A percentile compares a stretch with the other conserved stretches of the same genome.
phyloP scores from a whole-genome alignment of 2,888 invertebrate genomes.

The Stramonita haemastoma region DNA sequence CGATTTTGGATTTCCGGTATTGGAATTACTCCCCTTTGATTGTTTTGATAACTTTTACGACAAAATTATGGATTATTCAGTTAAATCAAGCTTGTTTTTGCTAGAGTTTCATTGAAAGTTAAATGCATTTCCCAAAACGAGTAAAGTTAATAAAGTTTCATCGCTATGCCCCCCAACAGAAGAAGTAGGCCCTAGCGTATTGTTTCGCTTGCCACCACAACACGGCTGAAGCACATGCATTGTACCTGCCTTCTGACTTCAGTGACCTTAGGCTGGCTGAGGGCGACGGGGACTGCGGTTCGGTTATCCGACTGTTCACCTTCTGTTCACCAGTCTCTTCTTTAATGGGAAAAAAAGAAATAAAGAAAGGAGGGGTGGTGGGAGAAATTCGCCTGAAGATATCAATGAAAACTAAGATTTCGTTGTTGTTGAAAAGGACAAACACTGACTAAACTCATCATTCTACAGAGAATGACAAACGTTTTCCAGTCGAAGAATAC shows the following conservation, averaged over 20 bases:
- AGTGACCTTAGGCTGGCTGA: background rate
- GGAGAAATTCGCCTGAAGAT: no score
- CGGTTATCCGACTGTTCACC: no score
- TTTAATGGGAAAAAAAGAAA: no score
- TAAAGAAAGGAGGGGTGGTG: no score
- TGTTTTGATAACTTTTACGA: background rate
- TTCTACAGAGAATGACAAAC: no score
- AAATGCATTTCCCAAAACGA: background rate
- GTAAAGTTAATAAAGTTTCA: background rate
- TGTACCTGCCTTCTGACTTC: conserved; percentile 14
- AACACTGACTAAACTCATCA: no score
- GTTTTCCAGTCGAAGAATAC: no score
- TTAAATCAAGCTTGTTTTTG: no score
- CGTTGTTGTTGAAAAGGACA: no score
- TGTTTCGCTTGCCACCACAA: conserved; percentile 11
- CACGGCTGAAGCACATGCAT: conserved; percentile 5
- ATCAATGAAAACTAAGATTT: no score
- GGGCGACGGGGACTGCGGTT: background rate
- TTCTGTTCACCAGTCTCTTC: no score
- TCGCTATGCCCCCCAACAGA: no score
- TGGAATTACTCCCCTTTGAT: conserved; percentile 3
- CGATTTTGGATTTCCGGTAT: background rate
- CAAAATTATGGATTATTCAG: background rate
- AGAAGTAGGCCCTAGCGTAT: background rate
- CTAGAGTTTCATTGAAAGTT: background rate